Conservation (phyloP, 1,140 invertebrate genomes). For the Anthonomus grandis region DNA sequence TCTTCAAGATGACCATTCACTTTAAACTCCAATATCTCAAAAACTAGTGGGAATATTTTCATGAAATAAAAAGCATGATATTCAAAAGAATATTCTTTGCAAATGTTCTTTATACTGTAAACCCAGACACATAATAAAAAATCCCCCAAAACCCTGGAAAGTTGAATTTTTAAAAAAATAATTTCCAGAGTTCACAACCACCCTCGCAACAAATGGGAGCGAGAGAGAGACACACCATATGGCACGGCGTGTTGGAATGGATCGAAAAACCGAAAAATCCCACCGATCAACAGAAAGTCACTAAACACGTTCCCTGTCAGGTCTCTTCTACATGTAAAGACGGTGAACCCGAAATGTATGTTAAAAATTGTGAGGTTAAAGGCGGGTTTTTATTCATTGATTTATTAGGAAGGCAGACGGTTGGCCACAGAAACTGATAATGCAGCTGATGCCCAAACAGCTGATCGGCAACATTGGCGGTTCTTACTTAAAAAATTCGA, state of each 20-base stretch:
- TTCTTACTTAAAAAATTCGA: conserved; percentile 81
- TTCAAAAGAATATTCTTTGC: no score
- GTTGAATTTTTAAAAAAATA: no score
- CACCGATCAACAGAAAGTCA: conserved; percentile 71
- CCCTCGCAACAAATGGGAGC: conserved; percentile 31
- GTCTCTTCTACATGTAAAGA: conserved; percentile 75
- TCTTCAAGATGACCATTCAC: no score
- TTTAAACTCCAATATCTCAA: no score
- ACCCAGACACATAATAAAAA: no score
- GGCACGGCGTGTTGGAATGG: conserved; percentile 87
- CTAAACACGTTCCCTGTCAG: conserved; percentile 79
- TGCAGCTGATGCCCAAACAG: conserved; percentile 91
- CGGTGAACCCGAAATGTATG: conserved; percentile 79
- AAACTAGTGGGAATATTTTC: no score
- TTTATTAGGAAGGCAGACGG: conserved; percentile 75
- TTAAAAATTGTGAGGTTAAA: no score
- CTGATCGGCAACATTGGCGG: conserved; percentile 85
- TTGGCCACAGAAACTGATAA: conserved; percentile 87
- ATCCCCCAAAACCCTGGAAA: no score
- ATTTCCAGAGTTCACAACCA: conserved; percentile 38
- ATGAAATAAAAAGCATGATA: no score
- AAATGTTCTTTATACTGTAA: no score
- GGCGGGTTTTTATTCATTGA: conserved; percentile 18
- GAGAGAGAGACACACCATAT: conserved; percentile 70
- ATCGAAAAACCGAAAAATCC: conserved; percentile 79